Percentiles rank a stretch among this genome's conserved stretches.
Evolutionary conservation across 2,888 invertebrate species (phyloP).

Genomic region (Xylophagus ater): DNA sequence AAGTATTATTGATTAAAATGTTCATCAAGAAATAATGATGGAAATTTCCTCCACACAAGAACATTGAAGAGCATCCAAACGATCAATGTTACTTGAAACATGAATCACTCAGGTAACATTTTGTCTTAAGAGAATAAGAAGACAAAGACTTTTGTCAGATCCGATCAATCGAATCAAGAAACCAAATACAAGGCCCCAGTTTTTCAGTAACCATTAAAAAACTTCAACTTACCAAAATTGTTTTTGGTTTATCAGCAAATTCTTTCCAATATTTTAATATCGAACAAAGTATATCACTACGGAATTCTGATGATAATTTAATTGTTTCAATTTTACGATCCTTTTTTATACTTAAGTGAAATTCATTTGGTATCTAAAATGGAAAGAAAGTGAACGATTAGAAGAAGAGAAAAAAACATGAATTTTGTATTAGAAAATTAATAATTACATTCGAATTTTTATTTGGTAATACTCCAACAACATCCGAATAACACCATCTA

Average conservation of each 20-base stretch:
- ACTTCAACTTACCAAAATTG: slow-evolving; percentile 54
- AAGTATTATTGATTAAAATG: too few species aligned
- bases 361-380: slow-evolving; percentile 49
- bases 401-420: background rate
- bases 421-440: background rate
- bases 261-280: slow-evolving; percentile 70
- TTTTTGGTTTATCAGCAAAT: slow-evolving; percentile 72
- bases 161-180: too few species aligned
- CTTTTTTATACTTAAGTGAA: slow-evolving; percentile 74
- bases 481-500: slow-evolving; percentile 78
- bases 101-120: too few species aligned
- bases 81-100: too few species aligned
- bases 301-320: slow-evolving; percentile 93
- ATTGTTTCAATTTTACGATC: slow-evolving; percentile 87
- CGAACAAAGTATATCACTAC: slow-evolving; percentile 84
- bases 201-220: too few species aligned
- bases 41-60: too few species aligned
- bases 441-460: slow-evolving; percentile 41
- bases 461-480: slow-evolving; percentile 57
- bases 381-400: slow-evolving; percentile 17
- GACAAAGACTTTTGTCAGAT: too few species aligned
- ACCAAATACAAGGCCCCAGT: too few species aligned
- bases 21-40: too few species aligned
- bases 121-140: too few species aligned
- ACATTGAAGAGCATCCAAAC: too few species aligned